These are phyloP conservation scores for Toxotes jaculatrix DNA, from an alignment of 2,113 vertebrate genomes.

Conservation along the genomic window DNA sequence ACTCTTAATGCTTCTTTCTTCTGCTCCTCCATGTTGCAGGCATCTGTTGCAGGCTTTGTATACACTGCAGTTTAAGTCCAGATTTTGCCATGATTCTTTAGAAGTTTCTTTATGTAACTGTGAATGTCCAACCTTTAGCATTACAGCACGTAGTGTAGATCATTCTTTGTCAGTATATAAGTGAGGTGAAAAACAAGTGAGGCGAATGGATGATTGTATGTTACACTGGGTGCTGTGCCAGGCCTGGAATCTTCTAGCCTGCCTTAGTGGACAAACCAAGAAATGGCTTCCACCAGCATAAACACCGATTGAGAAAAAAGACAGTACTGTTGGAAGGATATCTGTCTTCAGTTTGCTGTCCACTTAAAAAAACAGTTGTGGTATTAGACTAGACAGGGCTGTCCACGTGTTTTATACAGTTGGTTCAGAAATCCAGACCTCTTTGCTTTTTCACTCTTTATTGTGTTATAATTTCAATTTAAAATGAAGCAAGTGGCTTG, in stretches of 20 bases:
- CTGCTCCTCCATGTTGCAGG: slow-evolving; percentile 37
- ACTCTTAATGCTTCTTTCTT: slow-evolving; percentile 48
- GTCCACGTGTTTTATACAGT: neutral
- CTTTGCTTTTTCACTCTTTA: neutral
- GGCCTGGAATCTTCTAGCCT: neutral
- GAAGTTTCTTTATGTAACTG: neutral
- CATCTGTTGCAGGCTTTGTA: slow-evolving; percentile 36
- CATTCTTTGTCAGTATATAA: neutral
- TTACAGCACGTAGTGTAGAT: neutral
- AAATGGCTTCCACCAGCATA: neutral
- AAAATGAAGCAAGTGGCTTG: neutral
- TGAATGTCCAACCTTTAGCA: neutral
- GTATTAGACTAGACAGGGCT: neutral
- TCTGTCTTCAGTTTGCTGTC: neutral
- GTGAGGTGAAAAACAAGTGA: neutral
- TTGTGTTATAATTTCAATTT: neutral
- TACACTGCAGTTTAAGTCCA: slow-evolving; percentile 5
- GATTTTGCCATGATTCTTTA: neutral
- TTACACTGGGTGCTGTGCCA: neutral
- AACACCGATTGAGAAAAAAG: neutral
- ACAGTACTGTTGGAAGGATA: neutral
- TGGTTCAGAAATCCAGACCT: neutral
- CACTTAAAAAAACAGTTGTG: neutral
- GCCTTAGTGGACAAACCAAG: neutral
- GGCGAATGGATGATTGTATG: neutral